A percentile compares a stretch with the other conserved stretches of the same genome.
phyloP scores from a whole-genome alignment of 1,140 invertebrate genomes.

The Drosophila hydei region DNA sequence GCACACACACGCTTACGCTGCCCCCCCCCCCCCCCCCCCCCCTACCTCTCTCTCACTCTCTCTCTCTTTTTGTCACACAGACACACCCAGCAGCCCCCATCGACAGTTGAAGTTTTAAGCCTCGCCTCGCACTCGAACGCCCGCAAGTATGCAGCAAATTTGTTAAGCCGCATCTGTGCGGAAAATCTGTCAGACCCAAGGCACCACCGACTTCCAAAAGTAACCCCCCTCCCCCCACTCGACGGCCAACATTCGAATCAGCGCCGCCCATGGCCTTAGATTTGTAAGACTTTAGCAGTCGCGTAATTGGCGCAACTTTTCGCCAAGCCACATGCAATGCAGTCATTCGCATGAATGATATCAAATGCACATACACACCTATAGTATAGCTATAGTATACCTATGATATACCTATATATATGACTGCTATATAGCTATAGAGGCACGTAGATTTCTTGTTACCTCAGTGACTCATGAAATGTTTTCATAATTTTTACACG shows the following conservation, averaged over 20 bases:
- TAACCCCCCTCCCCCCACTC: background rate
- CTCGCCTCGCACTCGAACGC: slow-evolving; percentile 28
- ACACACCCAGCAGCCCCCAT: background rate
- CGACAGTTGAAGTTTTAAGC: slow-evolving; percentile 36
- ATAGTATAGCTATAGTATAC: background rate
- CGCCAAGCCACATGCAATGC: slow-evolving; percentile 10
- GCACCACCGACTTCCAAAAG: background rate
- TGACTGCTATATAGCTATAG: no score
- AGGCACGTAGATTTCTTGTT: no score
- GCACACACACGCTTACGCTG: slow-evolving; percentile 17
- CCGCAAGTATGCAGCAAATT: slow-evolving; percentile 44
- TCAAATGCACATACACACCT: slow-evolving; percentile 6
- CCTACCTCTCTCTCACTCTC: no score
- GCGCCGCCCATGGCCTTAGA: background rate
- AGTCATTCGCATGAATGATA: slow-evolving; percentile 1
- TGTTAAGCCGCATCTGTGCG: slow-evolving; percentile 37
- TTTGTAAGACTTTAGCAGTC: slow-evolving; percentile 9
- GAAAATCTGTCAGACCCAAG: slow-evolving; percentile 13
- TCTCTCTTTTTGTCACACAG: background rate
- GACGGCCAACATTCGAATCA: background rate
- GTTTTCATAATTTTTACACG: no score
- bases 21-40: no score
- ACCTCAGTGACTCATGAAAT: no score
- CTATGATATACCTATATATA: background rate
- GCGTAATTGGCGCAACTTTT: slow-evolving; percentile 17